Conservation (phyloP, 2,888 invertebrate species). For the Lasius platythorax region DNA sequence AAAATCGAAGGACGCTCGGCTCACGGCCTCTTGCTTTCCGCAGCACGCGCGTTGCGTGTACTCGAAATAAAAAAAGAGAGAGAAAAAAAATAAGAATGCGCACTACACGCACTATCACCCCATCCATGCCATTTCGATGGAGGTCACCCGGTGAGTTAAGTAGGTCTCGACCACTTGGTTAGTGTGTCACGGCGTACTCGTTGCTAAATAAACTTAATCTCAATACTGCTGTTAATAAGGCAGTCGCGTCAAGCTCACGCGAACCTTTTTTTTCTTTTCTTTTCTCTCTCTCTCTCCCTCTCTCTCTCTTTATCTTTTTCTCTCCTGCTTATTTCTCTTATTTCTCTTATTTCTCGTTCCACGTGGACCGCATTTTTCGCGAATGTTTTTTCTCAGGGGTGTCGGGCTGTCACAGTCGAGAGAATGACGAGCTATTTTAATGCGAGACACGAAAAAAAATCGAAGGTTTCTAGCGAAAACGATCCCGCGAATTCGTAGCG, state of each 20-base stretch:
- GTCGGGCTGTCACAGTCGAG: neutral
- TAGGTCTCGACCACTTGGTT: conserved; percentile 87
- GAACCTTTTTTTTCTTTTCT: conserved; percentile 8
- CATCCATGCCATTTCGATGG: conserved; percentile 84
- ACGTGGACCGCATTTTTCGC: conserved; percentile 33
- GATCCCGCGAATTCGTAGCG: neutral
- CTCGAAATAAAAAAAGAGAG: conserved; percentile 67
- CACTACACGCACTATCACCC: conserved; percentile 83
- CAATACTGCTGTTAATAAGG: conserved; percentile 81
- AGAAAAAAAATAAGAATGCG: conserved; percentile 30
- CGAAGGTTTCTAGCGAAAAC: conserved; percentile 6
- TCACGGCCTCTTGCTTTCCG: conserved; percentile 75
- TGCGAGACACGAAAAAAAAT: neutral
- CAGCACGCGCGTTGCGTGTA: conserved; percentile 68
- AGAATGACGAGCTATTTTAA: conserved; percentile 7
- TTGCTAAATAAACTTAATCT: conserved; percentile 83
- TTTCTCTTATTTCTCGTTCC: conserved; percentile 4
- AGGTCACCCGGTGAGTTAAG: conserved; percentile 85
- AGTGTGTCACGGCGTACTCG: conserved; percentile 85
- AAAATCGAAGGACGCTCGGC: conserved; percentile 78
- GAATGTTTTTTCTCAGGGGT: conserved; percentile 20
- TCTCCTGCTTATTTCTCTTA: neutral
- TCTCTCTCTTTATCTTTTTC: neutral
- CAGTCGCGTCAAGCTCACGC: conserved; percentile 63
- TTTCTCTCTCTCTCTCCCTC: neutral